Evolutionary conservation across 2,113 vertebrate species (phyloP), one percentile per base, ranked within the genome.

Genomic region (Kryptolebias marmoratus): DNA sequence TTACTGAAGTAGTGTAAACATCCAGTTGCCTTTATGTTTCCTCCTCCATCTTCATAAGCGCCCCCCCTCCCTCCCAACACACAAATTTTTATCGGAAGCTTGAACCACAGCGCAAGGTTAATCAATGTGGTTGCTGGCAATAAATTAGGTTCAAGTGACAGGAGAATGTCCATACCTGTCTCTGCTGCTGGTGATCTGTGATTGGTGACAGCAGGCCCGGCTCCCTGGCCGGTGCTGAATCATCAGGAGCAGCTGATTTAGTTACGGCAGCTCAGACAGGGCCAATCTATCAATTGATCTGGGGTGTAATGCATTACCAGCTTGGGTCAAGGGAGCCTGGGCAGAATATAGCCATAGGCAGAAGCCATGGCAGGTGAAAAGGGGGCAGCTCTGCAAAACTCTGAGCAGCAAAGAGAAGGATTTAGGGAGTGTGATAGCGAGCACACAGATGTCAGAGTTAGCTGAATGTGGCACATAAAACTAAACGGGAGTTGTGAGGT

Each of bases 61-160:
- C 12, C 69, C 54, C 16, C 62, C 16, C 62, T 31, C 52, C 32
- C 54, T 63, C 45, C 61, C 52, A 73, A 77, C 79, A 79, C 83
- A 83, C 82, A 87, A 16, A 79, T 84, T 88, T 90, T 81, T 81
- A 87, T 85, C 85, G 86, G 87, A 88, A 87, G 87, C 87, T 82
- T 86, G 80, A 91, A 88, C 88, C 88, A 89, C 88, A 76, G 74
- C 42, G 55, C 87, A 81, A 94, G 90, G 93, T 96, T 95, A 96
- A 93, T 94, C 91, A 90, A 92, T 91, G 83, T 92, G 90, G 87
- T 83, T 78, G 90, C 79, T 75, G 90, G 91, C 85, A 88, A 90
- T 93, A 93, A 93, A 93, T 94, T 90, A 88, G 80, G 70, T 90
- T 86, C 89, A 85, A 65, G 91, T 94, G 94, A 88, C 82, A 93